Evolutionary conservation across 2,888 invertebrate species (phyloP).

Genomic region (Nephrocerus scutellatus): DNA sequence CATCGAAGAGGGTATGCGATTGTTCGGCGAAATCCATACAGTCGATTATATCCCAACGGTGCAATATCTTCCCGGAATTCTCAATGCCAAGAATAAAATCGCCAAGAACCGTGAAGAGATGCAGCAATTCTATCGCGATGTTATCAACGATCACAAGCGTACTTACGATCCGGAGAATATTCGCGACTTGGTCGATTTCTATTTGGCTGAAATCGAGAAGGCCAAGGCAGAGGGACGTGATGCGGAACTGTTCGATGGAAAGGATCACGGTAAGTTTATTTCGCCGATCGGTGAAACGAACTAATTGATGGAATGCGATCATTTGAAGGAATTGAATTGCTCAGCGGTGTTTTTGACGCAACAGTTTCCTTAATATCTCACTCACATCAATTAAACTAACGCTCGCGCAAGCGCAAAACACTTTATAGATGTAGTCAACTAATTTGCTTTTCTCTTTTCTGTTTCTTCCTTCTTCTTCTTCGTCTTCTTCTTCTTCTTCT

Average conservation of each 20-base stretch:
- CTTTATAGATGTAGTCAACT: not conserved
- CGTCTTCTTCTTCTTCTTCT: conserved; percentile 6
- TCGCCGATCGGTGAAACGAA: not conserved
- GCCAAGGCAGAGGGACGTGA: conserved; percentile 70
- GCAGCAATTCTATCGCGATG: conserved; percentile 74
- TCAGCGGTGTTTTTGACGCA: too few species aligned
- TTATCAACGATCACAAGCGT: conserved; percentile 72
- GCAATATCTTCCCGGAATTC: conserved; percentile 58
- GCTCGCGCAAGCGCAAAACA: too few species aligned
- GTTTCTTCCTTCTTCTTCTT: conserved; percentile 2
- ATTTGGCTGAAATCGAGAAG: conserved; percentile 75
- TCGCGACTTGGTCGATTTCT: conserved; percentile 79
- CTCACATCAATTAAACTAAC: too few species aligned
- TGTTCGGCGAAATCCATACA: conserved; percentile 75
- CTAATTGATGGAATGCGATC: not conserved
- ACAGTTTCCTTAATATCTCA: too few species aligned
- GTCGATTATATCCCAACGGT: conserved; percentile 79
- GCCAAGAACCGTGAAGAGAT: conserved; percentile 73
- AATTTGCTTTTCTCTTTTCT: conserved; percentile 1
- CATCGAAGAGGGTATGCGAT: conserved; percentile 86
- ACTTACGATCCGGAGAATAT: conserved; percentile 69
- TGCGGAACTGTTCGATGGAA: conserved; percentile 71
- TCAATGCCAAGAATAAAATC: conserved; percentile 56
- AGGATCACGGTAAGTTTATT: conserved; percentile 67
- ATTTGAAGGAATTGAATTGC: too few species aligned